phyloP scores from a whole-genome alignment of 2,797 vertebrate species.

The Parauchenoglanis ngamensis region DNA sequence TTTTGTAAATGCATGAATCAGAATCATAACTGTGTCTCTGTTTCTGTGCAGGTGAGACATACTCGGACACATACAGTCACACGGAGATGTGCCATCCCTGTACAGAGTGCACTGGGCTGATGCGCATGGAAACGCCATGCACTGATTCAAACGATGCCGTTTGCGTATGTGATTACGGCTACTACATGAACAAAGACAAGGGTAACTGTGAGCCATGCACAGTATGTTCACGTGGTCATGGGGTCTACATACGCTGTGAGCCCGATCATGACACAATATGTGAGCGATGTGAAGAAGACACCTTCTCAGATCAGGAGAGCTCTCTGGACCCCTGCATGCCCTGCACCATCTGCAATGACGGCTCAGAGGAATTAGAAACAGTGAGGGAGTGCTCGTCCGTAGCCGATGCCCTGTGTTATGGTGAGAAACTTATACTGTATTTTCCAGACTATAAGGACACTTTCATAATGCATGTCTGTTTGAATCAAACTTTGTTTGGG shows the following conservation, averaged over 20 bases:
- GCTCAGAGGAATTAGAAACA: slow-evolving; percentile 68
- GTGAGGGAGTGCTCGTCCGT: slow-evolving; percentile 75
- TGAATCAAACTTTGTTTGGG: neutral
- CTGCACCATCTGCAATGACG: slow-evolving; percentile 91
- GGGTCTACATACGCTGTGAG: slow-evolving; percentile 81
- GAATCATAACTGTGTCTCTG: neutral
- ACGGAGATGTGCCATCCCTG: slow-evolving; percentile 84
- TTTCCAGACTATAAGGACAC: neutral
- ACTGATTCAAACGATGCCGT: slow-evolving; percentile 91
- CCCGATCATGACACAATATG: slow-evolving; percentile 84
- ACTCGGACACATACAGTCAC: slow-evolving; percentile 86
- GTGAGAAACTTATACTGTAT: slow-evolving; percentile 66
- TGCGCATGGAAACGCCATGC: slow-evolving; percentile 89
- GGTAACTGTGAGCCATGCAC: slow-evolving; percentile 78
- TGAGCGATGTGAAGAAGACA: slow-evolving; percentile 85
- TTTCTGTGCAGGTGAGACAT: slow-evolving; percentile 84
- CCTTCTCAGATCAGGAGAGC: slow-evolving; percentile 89
- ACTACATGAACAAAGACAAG: slow-evolving; percentile 67
- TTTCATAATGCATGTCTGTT: neutral
- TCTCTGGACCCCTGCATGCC: slow-evolving; percentile 93
- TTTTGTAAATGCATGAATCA: neutral
- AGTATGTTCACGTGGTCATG: slow-evolving; percentile 81
- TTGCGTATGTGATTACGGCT: slow-evolving; percentile 87
- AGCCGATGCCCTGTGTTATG: slow-evolving; percentile 81
- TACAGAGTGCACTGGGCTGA: slow-evolving; percentile 84